These are phyloP conservation scores for Rhamphomyia laevipes DNA, from an alignment of 2,888 invertebrate species.

Conservation along the genomic window DNA sequence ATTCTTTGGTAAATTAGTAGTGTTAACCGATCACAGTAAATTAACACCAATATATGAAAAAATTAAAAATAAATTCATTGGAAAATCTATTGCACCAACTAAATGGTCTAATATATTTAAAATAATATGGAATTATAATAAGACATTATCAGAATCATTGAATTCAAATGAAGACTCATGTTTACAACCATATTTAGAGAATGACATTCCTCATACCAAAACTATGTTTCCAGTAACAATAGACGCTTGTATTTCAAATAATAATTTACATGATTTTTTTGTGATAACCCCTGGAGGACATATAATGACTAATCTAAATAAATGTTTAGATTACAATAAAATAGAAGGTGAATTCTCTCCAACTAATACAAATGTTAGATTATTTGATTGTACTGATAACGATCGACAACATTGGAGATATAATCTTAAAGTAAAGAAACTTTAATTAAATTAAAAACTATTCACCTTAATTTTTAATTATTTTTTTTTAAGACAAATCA, in stretches of 20 bases:
- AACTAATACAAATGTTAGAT: slow-evolving; percentile 26
- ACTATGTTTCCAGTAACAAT: slow-evolving; percentile 24
- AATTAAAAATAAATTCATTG: slow-evolving; percentile 21
- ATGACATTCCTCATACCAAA: slow-evolving; percentile 6
- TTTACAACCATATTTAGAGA: slow-evolving; percentile 23
- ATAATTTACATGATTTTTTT: slow-evolving; percentile 48
- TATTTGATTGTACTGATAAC: slow-evolving; percentile 27
- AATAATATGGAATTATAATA: slow-evolving; percentile 23
- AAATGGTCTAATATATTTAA: slow-evolving; percentile 27
- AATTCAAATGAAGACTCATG: slow-evolving; percentile 30
- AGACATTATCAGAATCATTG: slow-evolving; percentile 23
- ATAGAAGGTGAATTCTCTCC: slow-evolving; percentile 12
- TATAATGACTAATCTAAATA: slow-evolving; percentile 77
- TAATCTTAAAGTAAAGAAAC: slow-evolving; percentile 26
- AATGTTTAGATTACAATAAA: slow-evolving; percentile 63
- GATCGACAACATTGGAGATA: slow-evolving; percentile 32
- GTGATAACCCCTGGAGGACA: slow-evolving; percentile 51
- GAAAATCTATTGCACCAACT: slow-evolving; percentile 19
- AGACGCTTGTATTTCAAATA: slow-evolving; percentile 28
- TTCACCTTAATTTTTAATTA: not conserved
- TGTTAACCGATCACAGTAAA: slow-evolving; percentile 29
- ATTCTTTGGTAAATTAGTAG: slow-evolving; percentile 76
- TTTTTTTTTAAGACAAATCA: slow-evolving; percentile 28
- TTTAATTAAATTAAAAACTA: slow-evolving; percentile 14
- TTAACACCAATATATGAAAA: slow-evolving; percentile 26